These are phyloP conservation scores for Crypturellus undulatus DNA, from an alignment of 2,113 vertebrate genomes.

Conservation along the genomic window DNA sequence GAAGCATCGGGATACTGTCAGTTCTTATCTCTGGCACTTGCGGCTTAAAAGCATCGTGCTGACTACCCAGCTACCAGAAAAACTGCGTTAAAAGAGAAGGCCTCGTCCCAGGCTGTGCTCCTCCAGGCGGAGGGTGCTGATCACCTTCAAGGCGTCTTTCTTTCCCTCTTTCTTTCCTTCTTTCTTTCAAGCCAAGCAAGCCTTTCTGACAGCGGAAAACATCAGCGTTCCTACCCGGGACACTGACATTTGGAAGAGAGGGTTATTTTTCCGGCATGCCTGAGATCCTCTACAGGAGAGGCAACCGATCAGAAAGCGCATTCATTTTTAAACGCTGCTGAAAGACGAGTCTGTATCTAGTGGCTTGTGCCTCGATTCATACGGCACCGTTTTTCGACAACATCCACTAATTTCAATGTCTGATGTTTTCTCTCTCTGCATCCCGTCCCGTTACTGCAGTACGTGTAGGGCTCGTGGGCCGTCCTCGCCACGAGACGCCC, in stretches of 20 bases:
- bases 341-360: background rate
- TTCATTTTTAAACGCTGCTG: background rate
- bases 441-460: background rate
- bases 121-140: fast-evolving
- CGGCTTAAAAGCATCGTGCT: background rate
- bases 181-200: background rate
- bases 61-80: background rate
- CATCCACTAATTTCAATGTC: background rate
- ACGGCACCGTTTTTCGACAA: background rate
- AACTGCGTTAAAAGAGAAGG: fast-evolving
- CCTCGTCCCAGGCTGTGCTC: background rate
- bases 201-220: background rate
- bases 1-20: background rate
- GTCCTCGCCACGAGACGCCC: background rate
- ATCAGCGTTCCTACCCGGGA: background rate
- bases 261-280: background rate
- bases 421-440: background rate
- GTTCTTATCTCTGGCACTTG: background rate
- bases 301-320: background rate
- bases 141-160: background rate
- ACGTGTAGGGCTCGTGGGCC: fast-evolving
- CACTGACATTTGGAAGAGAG: fast-evolving
- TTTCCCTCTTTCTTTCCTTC: background rate
- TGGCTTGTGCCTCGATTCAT: background rate
- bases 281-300: background rate